A percentile compares a stretch with the other conserved stretches of the same genome.
phyloP scores from a whole-genome alignment of 2,113 vertebrate genomes.

The Dicrurus megarhynchus region DNA sequence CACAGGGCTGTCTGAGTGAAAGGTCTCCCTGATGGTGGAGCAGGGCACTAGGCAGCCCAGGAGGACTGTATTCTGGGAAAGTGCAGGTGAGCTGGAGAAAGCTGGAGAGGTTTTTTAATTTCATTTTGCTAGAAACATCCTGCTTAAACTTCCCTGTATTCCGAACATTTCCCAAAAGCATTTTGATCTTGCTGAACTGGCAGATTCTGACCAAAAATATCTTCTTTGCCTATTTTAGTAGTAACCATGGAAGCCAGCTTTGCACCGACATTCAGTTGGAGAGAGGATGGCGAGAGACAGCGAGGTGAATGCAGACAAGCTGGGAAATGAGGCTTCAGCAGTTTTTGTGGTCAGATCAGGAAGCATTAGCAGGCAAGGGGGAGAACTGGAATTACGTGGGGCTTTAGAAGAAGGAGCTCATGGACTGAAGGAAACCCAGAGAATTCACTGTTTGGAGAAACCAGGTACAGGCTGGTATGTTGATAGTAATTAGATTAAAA shows the following conservation, averaged over 20 bases:
- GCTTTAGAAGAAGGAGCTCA: neutral
- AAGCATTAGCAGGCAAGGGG: neutral
- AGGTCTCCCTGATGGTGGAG: neutral
- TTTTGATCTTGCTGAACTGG: constrained; percentile 50
- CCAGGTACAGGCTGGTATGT: neutral
- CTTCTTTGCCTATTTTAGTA: constrained; percentile 54
- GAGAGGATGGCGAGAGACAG: neutral
- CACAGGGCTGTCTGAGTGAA: neutral
- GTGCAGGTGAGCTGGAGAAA: neutral
- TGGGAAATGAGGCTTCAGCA: neutral
- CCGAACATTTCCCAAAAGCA: constrained; percentile 28
- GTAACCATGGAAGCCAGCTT: constrained; percentile 62
- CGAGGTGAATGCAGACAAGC: neutral
- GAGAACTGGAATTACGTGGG: neutral
- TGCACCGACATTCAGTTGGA: neutral
- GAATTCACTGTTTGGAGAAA: neutral
- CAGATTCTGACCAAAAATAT: constrained; percentile 62
- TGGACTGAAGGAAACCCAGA: neutral
- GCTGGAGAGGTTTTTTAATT: neutral
- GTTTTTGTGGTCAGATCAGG: neutral
- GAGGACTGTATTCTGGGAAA: neutral
- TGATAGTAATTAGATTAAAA: neutral
- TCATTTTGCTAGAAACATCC: neutral
- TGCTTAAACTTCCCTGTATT: constrained; percentile 6
- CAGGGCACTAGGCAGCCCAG: neutral